Percentiles rank a stretch among this genome's conserved stretches.
phyloP scores from a whole-genome alignment of 2,888 invertebrate genomes.

The Allolobophora icterica region DNA sequence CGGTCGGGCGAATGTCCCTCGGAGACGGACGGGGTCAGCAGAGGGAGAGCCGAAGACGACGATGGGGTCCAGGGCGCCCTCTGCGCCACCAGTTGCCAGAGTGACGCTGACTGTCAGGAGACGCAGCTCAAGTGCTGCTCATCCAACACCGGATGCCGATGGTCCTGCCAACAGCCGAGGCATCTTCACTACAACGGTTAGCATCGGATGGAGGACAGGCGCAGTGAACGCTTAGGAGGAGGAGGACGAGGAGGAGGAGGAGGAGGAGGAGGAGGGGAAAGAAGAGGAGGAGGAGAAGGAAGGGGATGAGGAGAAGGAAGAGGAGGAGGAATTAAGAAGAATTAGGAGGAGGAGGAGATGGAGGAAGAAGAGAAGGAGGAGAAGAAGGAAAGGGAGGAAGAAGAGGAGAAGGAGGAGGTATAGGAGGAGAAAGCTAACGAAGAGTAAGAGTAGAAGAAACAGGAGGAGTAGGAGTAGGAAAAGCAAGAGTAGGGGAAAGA shows the following conservation, averaged over 20 bases:
- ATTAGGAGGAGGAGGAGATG: neutral
- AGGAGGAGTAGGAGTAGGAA: neutral
- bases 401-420: no score
- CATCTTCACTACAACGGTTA: constrained; percentile 37
- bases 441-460: neutral
- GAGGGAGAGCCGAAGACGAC: constrained; percentile 54
- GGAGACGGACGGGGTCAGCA: constrained; percentile 46
- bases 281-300: neutral
- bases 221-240: neutral
- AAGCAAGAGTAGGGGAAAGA: no score
- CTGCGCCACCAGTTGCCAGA: constrained; percentile 25
- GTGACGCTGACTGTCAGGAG: constrained; percentile 36
- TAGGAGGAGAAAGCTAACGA: no score
- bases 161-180: constrained; percentile 36
- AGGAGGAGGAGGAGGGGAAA: neutral
- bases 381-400: neutral
- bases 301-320: no score
- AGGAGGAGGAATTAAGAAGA: no score
- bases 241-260: neutral
- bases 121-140: constrained; percentile 37
- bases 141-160: neutral
- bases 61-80: neutral
- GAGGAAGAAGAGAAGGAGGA: neutral
- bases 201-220: neutral
- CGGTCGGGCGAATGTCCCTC: constrained; percentile 63